Base-by-base conservation (phyloP, 2,888 invertebrate genomes). In the Nomada flava region DNA sequence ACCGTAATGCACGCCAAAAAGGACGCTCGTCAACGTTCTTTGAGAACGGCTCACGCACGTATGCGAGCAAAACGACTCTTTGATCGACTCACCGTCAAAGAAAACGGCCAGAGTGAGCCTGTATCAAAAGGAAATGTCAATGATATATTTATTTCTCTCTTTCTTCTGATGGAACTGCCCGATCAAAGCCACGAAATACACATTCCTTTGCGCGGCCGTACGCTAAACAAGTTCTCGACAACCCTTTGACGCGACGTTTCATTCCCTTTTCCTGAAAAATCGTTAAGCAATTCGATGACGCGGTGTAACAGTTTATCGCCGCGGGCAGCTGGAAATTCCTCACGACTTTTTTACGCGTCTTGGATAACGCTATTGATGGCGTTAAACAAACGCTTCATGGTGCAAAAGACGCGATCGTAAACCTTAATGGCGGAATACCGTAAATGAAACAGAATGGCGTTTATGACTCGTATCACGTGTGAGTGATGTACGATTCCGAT, bases 71-170 rank as follows among this genome's bases (percentile, higher is more conserved):
- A 82, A 76, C 76, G 65, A 23, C 53, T 72, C 80, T 82, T 80
- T 80, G 80, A 76, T 76, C 73, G 71, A 2, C 15, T n/a, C 52
- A 23, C 53, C 71, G 69, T 82, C 80, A 80, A 82, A 80, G 82
- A 52, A 59, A 59, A 57, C 63, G 47, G 20, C 20, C 62, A 18
- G 23, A 62, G n/a, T 11, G 60, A 60, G 18, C 42, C 44, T 2
- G 65, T 62, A 52, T 71, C 57, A 50, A 76, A 69, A 75, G 62
- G 68, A 50, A 72, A 72, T 50, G 68, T 69, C 57, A 50, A 55
- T 36, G 71, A 82, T 72, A 76, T 67, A 52, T 76, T 76, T 72
- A 52, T 71, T 71, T 72, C 63, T 52, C 44, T 50, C 20, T 26
- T 52, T 42, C 47, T 3, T 11, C 62, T 26, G 47, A 53, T 7